A percentile compares a stretch with the other conserved stretches of the same genome.
Evolutionary conservation across 2,888 invertebrate genomes (phyloP).

Genomic region (Epistrophe grossulariae): DNA sequence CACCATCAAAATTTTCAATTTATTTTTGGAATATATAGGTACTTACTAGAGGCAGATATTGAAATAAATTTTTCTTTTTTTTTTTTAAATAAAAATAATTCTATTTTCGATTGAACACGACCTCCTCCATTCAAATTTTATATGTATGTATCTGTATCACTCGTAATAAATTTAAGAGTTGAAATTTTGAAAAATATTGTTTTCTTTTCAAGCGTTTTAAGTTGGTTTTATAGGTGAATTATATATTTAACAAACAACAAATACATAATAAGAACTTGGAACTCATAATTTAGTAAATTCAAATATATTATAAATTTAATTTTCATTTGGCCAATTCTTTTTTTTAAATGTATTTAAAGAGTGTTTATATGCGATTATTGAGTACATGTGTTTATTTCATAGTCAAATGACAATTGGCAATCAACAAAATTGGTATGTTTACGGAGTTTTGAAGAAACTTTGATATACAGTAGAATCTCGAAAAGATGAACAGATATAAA

Average conservation of each 20-base stretch:
- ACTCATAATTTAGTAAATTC: slow-evolving; percentile 48
- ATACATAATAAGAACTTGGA: slow-evolving; percentile 16
- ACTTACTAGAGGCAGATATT: neutral
- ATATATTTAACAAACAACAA: neutral
- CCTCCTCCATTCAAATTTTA: slow-evolving; percentile 32
- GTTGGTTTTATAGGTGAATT: neutral
- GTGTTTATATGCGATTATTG: no score
- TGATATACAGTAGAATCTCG: no score
- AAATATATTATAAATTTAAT: slow-evolving; percentile 13
- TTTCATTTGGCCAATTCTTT: neutral
- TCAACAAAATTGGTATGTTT: no score
- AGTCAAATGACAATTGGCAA: neutral
- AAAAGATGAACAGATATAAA: no score
- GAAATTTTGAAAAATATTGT: neutral
- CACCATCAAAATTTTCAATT: slow-evolving; percentile 33
- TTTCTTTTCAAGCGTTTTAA: neutral
- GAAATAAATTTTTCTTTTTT: neutral
- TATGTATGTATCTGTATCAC: slow-evolving; percentile 20
- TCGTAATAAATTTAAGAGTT: slow-evolving; percentile 3
- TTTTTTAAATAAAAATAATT: slow-evolving; percentile 48
- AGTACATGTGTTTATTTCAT: neutral
- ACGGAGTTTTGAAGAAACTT: no score
- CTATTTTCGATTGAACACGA: slow-evolving; percentile 48
- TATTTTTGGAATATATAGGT: slow-evolving; percentile 46
- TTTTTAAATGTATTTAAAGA: neutral